phyloP scores from a whole-genome alignment of 2,797 vertebrate species.

The Enteromius anoplus region DNA sequence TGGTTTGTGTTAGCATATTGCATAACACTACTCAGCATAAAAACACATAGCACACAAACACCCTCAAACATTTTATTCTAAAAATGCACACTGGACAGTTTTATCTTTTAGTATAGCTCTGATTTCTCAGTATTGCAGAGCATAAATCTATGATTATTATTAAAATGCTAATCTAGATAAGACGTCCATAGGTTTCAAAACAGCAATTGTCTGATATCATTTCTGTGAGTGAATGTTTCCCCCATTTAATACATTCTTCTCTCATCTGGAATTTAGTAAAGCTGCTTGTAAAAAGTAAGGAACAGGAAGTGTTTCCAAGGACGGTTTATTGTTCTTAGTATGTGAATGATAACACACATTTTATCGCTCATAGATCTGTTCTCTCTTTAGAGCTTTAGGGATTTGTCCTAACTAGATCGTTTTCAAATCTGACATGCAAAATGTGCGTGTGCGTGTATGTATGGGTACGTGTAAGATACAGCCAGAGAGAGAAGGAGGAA shows the following conservation, averaged over 20 bases:
- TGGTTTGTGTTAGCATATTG: background rate
- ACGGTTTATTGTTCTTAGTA: slow-evolving; percentile 18
- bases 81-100: background rate
- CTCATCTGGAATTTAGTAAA: slow-evolving; percentile 34
- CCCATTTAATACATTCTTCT: background rate
- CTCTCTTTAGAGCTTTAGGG: slow-evolving; percentile 8
- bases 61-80: background rate
- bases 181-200: background rate
- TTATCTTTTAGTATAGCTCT: background rate
- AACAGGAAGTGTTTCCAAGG: slow-evolving; percentile 30
- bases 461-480: background rate
- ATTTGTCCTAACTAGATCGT: slow-evolving; percentile 20
- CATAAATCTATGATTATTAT: background rate
- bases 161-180: background rate
- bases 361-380: slow-evolving; percentile 23
- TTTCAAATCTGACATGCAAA: slow-evolving; percentile 10
- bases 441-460: background rate
- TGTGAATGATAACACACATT: slow-evolving; percentile 31
- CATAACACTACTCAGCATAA: background rate
- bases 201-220: background rate
- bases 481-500: slow-evolving; percentile 33
- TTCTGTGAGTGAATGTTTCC: background rate
- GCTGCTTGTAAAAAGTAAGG: slow-evolving; percentile 23
- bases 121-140: background rate
- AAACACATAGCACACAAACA: background rate